phyloP scores from a whole-genome alignment of 2,888 invertebrate genomes.

The Drosophila siamana region DNA sequence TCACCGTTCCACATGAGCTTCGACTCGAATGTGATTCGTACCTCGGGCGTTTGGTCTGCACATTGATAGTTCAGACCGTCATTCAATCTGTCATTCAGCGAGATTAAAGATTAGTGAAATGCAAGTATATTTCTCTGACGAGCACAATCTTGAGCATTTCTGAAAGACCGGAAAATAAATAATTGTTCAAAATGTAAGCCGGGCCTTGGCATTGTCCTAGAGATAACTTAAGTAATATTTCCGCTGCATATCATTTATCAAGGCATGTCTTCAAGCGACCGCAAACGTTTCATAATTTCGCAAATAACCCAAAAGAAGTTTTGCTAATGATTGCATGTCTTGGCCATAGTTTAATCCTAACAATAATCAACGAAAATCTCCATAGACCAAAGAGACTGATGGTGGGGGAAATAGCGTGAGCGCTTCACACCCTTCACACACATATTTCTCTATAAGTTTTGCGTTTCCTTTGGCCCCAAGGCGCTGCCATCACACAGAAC shows the following conservation, averaged over 20 bases:
- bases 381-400: slow-evolving; percentile 7
- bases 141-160: no score
- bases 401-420: slow-evolving; percentile 3
- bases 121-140: no score
- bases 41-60: no score
- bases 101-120: no score
- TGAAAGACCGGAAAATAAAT: not conserved
- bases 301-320: slow-evolving; percentile 38
- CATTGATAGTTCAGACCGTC: no score
- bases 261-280: slow-evolving; percentile 20
- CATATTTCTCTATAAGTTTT: slow-evolving; percentile 15
- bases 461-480: slow-evolving; percentile 24
- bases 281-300: slow-evolving; percentile 53
- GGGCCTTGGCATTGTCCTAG: not conserved
- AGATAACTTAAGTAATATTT: slow-evolving; percentile 33
- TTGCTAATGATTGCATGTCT: slow-evolving; percentile 71
- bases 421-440: slow-evolving; percentile 25
- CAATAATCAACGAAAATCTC: slow-evolving; percentile 45
- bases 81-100: no score
- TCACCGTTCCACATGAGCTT: no score
- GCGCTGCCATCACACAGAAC: slow-evolving; percentile 10
- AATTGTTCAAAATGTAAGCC: not conserved
- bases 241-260: slow-evolving; percentile 62
- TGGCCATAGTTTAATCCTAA: slow-evolving; percentile 46
- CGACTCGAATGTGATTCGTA: no score